Conservation (phyloP, 2,888 invertebrate species). For the Epinotia brunnichana region DNA sequence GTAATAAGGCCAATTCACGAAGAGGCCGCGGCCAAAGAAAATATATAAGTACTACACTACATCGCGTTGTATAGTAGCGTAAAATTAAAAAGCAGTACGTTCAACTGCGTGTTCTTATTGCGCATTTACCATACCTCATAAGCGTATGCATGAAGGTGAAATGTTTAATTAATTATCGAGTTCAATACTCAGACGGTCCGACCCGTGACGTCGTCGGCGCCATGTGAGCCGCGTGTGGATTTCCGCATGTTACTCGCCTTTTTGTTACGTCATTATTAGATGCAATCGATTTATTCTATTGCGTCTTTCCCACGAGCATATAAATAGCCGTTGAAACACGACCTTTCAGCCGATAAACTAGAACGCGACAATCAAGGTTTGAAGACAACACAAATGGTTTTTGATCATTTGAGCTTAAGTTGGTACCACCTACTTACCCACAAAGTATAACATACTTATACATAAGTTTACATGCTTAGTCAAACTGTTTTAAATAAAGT, state of each 20-base stretch:
- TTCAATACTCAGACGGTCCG: conserved; percentile 69
- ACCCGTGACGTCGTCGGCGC: conserved; percentile 49
- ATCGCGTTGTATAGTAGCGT: conserved; percentile 27
- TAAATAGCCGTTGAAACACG: conserved; percentile 8
- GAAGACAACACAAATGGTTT: background rate
- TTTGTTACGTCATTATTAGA: conserved; percentile 34
- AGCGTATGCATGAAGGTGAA: conserved; percentile 60
- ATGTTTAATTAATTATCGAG: conserved; percentile 63
- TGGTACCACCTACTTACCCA: no score
- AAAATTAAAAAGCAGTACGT: conserved; percentile 18
- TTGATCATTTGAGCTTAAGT: no score
- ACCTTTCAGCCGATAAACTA: conserved; percentile 10
- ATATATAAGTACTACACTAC: no score
- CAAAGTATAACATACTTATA: no score
- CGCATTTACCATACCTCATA: conserved; percentile 48
- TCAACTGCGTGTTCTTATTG: conserved; percentile 44
- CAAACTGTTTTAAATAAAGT: no score
- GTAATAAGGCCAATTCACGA: conserved; percentile 14
- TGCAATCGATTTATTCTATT: conserved; percentile 33
- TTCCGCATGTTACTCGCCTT: conserved; percentile 22
- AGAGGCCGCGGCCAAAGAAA: conserved; percentile 18
- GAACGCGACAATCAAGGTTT: background rate
- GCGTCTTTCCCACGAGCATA: conserved; percentile 37
- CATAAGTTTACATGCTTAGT: no score
- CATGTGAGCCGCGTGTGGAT: conserved; percentile 48